Percentiles rank a stretch among this genome's conserved stretches.
Conservation (phyloP, 53 echinoderm and acorn worm species). For the Pentamera pediparva region DNA sequence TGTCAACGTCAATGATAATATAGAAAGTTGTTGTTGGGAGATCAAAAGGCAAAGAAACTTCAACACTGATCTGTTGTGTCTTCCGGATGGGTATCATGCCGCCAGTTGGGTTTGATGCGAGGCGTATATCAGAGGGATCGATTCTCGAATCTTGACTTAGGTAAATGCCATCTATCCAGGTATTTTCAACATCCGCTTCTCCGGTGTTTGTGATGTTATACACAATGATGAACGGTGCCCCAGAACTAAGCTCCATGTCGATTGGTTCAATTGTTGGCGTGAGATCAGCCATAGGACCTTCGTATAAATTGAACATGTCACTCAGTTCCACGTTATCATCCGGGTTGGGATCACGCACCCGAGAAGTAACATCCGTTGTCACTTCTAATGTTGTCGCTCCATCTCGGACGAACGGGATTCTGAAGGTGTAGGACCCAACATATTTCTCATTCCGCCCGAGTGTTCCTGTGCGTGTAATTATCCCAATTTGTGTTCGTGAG, state of each 20-base stretch:
- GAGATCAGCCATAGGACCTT: conserved; percentile 21
- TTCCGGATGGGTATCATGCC: background rate
- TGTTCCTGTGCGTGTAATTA: background rate
- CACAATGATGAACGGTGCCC: background rate
- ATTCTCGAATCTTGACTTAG: conserved; percentile 9
- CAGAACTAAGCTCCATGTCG: background rate
- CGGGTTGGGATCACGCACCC: conserved; percentile 2
- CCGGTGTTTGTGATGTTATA: conserved; percentile 21
- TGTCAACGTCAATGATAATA: background rate
- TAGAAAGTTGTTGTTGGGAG: conserved; percentile 6
- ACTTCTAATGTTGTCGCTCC: background rate
- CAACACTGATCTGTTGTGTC: background rate
- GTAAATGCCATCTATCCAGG: conserved; percentile 14
- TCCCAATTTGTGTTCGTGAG: background rate
- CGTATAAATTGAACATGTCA: background rate
- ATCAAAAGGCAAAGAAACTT: conserved; percentile 6
- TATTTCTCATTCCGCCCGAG: background rate
- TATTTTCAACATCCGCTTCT: background rate
- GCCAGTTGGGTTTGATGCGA: background rate
- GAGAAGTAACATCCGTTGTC: background rate
- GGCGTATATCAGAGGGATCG: conserved; percentile 17
- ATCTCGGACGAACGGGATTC: conserved; percentile 3
- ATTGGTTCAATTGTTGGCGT: background rate
- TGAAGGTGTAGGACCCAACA: background rate
- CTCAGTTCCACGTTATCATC: conserved; percentile 7